Percentiles rank a stretch among this genome's conserved stretches.
phyloP scores from a whole-genome alignment of 2,797 vertebrate genomes.

The Vultur gryphus region DNA sequence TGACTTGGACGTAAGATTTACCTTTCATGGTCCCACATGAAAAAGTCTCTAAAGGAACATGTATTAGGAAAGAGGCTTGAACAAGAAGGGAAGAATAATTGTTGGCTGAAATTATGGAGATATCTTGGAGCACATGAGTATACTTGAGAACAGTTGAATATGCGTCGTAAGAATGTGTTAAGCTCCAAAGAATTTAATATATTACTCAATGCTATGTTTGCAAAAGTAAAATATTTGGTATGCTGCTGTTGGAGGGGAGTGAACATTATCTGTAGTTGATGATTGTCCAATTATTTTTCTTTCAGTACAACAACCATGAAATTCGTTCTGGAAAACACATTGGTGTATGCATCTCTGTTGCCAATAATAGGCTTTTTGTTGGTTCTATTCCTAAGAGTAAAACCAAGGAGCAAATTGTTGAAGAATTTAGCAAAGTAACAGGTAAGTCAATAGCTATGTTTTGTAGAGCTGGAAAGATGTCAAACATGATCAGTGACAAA shows the following conservation, averaged over 20 bases:
- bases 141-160: not conserved
- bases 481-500: not conserved
- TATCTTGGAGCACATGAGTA: not conserved
- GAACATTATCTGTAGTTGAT: not conserved
- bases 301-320: constrained; percentile 96
- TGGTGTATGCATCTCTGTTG: constrained; percentile 96
- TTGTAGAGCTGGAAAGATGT: not conserved
- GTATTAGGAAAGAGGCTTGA: not conserved
- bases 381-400: constrained; percentile 99
- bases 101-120: not conserved
- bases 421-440: constrained; percentile 97
- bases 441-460: constrained; percentile 76
- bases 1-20: not conserved
- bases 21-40: not conserved
- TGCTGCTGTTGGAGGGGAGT: not conserved
- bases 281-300: constrained; percentile 10
- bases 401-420: constrained; percentile 98
- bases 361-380: constrained; percentile 97
- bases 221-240: not conserved
- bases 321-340: constrained; percentile 98
- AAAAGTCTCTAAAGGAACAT: not conserved
- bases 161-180: not conserved
- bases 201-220: not conserved
- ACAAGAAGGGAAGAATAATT: not conserved
- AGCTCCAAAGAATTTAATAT: not conserved